Conservation (phyloP, 1,140 invertebrate species). For the Nylanderia fulva region DNA sequence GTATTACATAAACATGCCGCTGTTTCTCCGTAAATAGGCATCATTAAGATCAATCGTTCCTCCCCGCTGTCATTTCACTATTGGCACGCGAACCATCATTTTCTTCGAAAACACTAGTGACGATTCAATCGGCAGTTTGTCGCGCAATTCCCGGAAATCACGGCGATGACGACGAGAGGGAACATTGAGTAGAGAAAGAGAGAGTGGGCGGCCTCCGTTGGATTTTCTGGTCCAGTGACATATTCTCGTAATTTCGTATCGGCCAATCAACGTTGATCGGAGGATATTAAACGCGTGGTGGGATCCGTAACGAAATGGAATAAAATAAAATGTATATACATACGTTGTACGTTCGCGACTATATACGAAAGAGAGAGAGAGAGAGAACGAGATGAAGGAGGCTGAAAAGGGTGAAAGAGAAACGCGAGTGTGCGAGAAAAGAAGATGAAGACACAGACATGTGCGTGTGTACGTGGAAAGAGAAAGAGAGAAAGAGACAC, state of each 20-base stretch:
- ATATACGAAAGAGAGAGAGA: conserved; percentile 37
- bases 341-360: conserved; percentile 60
- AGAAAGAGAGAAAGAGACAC: conserved; percentile 70
- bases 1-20: conserved; percentile 18
- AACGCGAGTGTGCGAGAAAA: conserved; percentile 64
- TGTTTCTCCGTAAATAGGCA: conserved; percentile 11
- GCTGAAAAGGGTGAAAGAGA: conserved; percentile 56
- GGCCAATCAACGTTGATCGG: conserved; percentile 73
- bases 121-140: conserved; percentile 1
- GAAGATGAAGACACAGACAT: conserved; percentile 75
- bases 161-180: conserved; percentile 37
- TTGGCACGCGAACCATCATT: neutral
- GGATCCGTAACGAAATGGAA: conserved; percentile 73
- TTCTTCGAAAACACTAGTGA: neutral
- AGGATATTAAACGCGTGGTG: conserved; percentile 72
- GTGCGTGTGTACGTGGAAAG: conserved; percentile 63
- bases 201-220: conserved; percentile 66
- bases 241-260: conserved; percentile 77
- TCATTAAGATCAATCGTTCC: conserved; percentile 34
- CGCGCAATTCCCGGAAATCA: conserved; percentile 61
- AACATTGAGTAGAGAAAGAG: conserved; percentile 42
- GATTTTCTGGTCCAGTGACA: conserved; percentile 69
- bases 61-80: neutral
- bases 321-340: conserved; percentile 78
- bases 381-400: conserved; percentile 64